Percentiles rank a stretch among this genome's conserved stretches.
Conservation (phyloP, 2,113 vertebrate genomes). For the Pitta sordida region DNA sequence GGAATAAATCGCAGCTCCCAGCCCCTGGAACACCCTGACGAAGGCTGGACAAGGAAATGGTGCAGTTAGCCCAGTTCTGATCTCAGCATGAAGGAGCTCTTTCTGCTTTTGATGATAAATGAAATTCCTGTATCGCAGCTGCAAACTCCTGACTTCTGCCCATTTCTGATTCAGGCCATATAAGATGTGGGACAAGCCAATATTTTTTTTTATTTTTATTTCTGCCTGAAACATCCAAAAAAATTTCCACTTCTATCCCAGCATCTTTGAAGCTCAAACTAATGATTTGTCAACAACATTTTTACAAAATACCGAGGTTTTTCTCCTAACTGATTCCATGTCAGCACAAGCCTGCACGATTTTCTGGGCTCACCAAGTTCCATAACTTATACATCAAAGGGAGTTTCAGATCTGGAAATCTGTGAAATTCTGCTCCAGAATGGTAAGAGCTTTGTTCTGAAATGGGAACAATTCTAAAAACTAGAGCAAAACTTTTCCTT, state of each 20-base stretch:
- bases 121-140: conserved; percentile 36
- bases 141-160: conserved; percentile 7
- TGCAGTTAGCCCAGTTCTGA: conserved; percentile 50
- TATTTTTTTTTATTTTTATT: background rate
- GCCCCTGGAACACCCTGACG: background rate
- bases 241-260: background rate
- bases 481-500: background rate
- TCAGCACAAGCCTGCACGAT: background rate
- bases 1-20: conserved; percentile 20
- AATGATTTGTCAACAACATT: conserved; percentile 44
- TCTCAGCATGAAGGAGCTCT: conserved; percentile 60
- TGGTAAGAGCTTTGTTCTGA: background rate
- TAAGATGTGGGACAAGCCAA: background rate
- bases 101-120: conserved; percentile 59
- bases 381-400: conserved; percentile 11
- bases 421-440: conserved; percentile 12
- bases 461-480: background rate
- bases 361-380: background rate
- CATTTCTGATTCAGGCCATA: conserved; percentile 23
- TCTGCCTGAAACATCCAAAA: background rate
- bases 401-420: background rate
- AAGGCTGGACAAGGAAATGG: conserved; percentile 34
- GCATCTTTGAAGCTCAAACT: conserved; percentile 35
- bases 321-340: background rate
- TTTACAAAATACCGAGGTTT: conserved; percentile 15